These are phyloP conservation scores for Aselliscus stoliczkanus DNA, from an alignment of 2,797 vertebrate species.

Conservation along the genomic window DNA sequence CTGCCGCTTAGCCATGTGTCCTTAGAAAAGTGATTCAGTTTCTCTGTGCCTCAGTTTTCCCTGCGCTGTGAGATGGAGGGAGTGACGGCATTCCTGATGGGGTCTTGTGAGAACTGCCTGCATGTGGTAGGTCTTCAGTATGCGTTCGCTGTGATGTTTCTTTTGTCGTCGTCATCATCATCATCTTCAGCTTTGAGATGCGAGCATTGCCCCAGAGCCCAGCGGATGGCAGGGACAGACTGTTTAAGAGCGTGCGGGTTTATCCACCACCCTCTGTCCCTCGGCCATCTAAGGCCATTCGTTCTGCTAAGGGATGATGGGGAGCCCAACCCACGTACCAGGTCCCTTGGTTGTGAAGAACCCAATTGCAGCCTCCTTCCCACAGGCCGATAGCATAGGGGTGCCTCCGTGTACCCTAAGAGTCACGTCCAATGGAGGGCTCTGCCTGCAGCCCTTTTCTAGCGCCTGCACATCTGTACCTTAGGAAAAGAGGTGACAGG, in stretches of 20 bases:
- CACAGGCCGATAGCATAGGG: neutral
- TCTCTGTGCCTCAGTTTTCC: neutral
- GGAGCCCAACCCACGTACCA: neutral
- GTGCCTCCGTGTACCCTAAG: neutral
- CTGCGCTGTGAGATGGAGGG: neutral
- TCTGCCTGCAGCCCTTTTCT: neutral
- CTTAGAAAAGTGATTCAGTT: neutral
- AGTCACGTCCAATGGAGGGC: neutral
- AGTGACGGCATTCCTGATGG: accelerated
- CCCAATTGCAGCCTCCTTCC: neutral
- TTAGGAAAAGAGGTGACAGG: neutral
- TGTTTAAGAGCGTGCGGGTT: neutral
- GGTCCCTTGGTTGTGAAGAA: neutral
- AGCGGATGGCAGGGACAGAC: neutral
- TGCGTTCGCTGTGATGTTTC: neutral
- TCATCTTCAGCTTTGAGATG: neutral
- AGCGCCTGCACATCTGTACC: neutral
- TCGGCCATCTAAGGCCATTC: neutral
- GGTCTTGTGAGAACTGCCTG: neutral
- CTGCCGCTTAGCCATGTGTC: neutral
- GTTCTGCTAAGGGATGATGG: neutral
- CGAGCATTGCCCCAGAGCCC: neutral
- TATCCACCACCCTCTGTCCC: neutral
- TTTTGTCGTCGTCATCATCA: accelerated
- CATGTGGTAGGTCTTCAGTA: neutral